These are phyloP conservation scores for Calypte anna DNA, from an alignment of 2,113 vertebrate species.

Conservation along the genomic window DNA sequence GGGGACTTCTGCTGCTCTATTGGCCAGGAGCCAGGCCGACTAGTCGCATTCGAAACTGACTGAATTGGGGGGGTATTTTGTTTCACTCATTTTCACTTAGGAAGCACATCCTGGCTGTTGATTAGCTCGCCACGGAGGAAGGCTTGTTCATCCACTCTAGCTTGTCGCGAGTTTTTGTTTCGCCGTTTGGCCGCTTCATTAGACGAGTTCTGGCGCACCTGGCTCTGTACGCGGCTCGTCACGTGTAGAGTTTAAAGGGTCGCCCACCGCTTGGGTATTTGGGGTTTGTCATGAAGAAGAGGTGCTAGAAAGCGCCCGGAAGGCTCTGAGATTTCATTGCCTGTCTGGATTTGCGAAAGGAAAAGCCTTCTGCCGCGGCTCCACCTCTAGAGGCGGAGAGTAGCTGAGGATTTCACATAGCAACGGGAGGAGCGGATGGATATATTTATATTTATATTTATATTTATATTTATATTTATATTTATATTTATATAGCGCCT, in stretches of 20 bases:
- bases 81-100: background rate
- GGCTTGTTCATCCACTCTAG: background rate
- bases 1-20: background rate
- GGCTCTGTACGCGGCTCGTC: background rate
- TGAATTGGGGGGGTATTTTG: background rate
- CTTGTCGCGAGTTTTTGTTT: background rate
- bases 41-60: background rate
- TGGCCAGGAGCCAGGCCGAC: background rate
- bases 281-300: background rate
- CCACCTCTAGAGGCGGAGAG: background rate
- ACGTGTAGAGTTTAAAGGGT: slow-evolving; percentile 52
- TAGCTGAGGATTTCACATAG: background rate
- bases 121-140: background rate
- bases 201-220: no score
- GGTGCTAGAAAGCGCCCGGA: background rate
- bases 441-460: no score
- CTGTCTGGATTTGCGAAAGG: background rate
- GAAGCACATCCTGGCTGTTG: background rate
- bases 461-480: no score
- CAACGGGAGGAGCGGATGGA: background rate
- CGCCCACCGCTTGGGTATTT: background rate
- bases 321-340: background rate
- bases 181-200: background rate
- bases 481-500: no score
- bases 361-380: background rate